Percentiles rank a stretch among this genome's conserved stretches.
Conservation (phyloP, 2,797 vertebrate species). For the Typhlichthys eigenmanni region DNA sequence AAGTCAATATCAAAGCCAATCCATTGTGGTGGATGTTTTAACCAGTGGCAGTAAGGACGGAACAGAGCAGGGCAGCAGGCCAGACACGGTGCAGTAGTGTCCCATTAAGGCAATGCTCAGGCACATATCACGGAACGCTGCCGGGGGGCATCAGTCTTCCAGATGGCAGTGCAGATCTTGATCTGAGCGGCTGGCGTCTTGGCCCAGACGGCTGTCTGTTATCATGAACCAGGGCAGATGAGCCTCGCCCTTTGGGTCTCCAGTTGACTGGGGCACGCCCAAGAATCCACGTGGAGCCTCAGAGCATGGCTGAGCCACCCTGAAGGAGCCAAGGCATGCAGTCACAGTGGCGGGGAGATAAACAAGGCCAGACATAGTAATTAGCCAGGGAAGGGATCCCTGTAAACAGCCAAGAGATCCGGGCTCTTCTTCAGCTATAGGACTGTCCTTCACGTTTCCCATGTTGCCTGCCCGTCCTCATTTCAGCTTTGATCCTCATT, state of each 20-base stretch:
- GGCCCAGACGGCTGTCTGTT: conserved; percentile 24
- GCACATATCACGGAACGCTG: conserved; percentile 10
- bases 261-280: conserved; percentile 50
- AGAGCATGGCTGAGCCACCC: conserved; percentile 57
- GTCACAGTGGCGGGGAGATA: conserved; percentile 62
- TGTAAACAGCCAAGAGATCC: conserved; percentile 61
- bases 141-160: conserved; percentile 3
- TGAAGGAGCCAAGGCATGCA: conserved; percentile 69
- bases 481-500: conserved; percentile 18
- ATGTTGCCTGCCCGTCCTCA: conserved; percentile 28
- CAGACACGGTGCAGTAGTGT: too few relatives aligned
- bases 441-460: conserved; percentile 34
- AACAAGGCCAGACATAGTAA: conserved; percentile 73
- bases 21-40: background rate
- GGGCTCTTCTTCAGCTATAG: conserved; percentile 25
- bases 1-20: background rate
- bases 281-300: conserved; percentile 43
- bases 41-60: background rate
- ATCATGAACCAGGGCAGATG: conserved; percentile 46
- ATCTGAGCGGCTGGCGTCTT: conserved; percentile 20
- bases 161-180: conserved; percentile 29
- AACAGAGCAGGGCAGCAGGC: background rate
- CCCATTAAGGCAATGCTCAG: too few relatives aligned
- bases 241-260: conserved; percentile 44
- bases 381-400: conserved; percentile 53